Evolutionary conservation across 2,797 vertebrate species (phyloP).

Genomic region (Anguilla megastoma): DNA sequence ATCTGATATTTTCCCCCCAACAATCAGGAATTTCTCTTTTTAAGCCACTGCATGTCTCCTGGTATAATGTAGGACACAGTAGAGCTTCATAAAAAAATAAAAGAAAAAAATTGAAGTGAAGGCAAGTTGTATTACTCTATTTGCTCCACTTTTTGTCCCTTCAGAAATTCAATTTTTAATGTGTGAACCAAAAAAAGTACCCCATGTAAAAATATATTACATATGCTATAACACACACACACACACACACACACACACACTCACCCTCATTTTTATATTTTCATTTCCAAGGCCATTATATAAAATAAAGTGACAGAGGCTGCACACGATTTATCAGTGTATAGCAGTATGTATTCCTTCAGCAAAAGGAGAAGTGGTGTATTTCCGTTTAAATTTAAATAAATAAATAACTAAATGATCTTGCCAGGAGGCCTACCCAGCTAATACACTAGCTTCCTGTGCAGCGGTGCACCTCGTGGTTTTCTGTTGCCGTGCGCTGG

Average conservation of each 20-base stretch:
- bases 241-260: neutral
- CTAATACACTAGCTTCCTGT: neutral
- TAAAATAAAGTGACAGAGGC: neutral
- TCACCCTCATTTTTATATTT: neutral
- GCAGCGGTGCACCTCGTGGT: neutral
- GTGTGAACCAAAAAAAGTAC: neutral
- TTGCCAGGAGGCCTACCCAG: too few species aligned
- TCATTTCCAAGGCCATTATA: neutral
- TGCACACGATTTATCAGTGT: neutral
- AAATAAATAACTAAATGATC: too few species aligned
- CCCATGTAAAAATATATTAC: neutral
- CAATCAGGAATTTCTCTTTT: slow-evolving; percentile 2
- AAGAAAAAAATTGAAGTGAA: neutral
- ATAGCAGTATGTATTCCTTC: too few species aligned
- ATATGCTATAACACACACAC: neutral
- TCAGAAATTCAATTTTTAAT: neutral
- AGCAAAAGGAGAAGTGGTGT: too few species aligned
- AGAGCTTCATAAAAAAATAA: neutral
- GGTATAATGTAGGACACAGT: neutral
- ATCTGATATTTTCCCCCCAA: neutral
- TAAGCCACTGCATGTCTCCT: neutral
- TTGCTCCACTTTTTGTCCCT: neutral
- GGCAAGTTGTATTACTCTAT: neutral
- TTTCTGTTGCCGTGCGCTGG: neutral
- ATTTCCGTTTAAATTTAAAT: too few species aligned